phyloP scores from a whole-genome alignment of 2,113 vertebrate species.

The Otis tarda region DNA sequence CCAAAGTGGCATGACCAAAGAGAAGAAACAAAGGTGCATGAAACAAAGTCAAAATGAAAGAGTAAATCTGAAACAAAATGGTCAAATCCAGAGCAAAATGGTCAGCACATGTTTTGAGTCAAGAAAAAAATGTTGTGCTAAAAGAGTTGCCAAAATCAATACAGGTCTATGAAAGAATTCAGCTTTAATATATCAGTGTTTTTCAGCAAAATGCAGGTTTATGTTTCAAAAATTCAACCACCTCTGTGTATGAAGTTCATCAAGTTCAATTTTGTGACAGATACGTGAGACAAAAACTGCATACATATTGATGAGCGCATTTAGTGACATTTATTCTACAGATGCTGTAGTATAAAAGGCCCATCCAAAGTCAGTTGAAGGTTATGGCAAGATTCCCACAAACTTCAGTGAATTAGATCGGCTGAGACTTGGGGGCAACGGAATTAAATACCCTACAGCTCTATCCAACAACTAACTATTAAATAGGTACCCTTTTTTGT shows the following conservation, averaged over 20 bases:
- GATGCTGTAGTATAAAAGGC: neutral
- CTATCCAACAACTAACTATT: neutral
- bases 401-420: neutral
- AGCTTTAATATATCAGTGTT: neutral
- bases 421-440: neutral
- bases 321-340: neutral
- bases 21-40: neutral
- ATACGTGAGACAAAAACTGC: neutral
- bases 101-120: conserved; percentile 25
- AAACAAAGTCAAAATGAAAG: neutral
- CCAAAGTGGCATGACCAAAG: neutral
- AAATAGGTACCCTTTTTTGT: neutral
- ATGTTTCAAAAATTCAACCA: neutral
- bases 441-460: neutral
- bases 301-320: neutral
- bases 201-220: neutral
- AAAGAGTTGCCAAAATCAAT: conserved; percentile 12
- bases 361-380: neutral
- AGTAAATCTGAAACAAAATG: neutral
- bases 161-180: neutral
- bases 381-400: neutral
- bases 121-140: conserved; percentile 10
- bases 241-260: neutral
- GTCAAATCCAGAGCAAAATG: neutral
- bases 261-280: neutral